Base-by-base conservation (phyloP, 2,888 invertebrate genomes). In the Incurvaria masculella region DNA sequence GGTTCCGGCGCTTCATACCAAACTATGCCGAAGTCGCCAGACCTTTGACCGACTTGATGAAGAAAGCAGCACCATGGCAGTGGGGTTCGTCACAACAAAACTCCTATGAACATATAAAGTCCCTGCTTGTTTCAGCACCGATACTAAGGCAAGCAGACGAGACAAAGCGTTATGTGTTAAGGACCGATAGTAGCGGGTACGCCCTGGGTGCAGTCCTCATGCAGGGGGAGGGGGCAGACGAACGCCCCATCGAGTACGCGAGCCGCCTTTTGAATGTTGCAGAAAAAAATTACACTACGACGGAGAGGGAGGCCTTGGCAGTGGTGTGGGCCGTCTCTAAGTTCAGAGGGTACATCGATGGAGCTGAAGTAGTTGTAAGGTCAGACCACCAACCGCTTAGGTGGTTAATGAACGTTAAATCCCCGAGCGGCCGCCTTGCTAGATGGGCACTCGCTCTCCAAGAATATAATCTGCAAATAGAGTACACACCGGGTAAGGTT, bases 1-100 rank as follows among this genome's bases (percentile, higher is more conserved):
- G 62, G 59, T 62, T 58, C 43, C 39, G 60, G 21, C 20, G 60
- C n/a, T n/a, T n/a, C n/a, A n/a, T n/a, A n/a, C n/a, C n/a, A n/a
- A n/a, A n/a, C n/a, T n/a, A 21, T 60, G 46, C 57, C 0, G 33
- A 53, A 5, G 52, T 59, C 0, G 49, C 56, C 1, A 51, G 55
- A 45, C 58, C 62, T 0, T 47, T 54, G 1, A 57, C 58, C 1
- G 21, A 46, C n/a, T 50, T 60, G 2, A 53, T 55, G 39, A 57
- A 58, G 47, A 59, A 61, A 27, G 52, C 45, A 2, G 45, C 45
- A 11, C 43, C 33, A 2, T 58, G 57, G 56, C n/a, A 17, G 17
- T 57, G 57, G 56, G 27, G n/a, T 1, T 11, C 21, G 4, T 27
- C 44, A 16, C 49, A 55, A 21, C 47, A 52, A 26, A 23, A 45